Conservation (phyloP, 2,888 invertebrate species). For the Lissonota sp. region DNA sequence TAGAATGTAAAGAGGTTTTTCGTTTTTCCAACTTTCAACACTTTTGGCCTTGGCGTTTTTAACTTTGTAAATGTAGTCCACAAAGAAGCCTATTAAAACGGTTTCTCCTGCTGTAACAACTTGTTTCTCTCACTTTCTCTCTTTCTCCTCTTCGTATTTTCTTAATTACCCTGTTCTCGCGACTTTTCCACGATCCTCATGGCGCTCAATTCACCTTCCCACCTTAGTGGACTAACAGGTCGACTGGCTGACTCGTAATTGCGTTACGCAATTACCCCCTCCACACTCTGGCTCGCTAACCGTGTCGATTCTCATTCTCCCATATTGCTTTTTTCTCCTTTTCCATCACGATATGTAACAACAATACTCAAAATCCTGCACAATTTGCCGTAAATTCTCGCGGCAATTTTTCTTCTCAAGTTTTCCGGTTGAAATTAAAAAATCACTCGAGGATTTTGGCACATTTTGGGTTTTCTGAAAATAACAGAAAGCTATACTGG, state of each 20-base stretch:
- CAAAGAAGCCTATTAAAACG: no score
- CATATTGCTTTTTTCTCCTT: constrained; percentile 7
- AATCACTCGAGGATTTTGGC: not conserved
- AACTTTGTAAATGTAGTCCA: no score
- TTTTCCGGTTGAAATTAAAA: not conserved
- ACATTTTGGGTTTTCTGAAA: not conserved
- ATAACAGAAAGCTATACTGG: no score
- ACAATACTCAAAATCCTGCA: no score
- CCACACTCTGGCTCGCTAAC: constrained; percentile 7
- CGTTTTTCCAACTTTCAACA: no score
- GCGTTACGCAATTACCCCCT: constrained; percentile 58
- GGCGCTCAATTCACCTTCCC: constrained; percentile 14
- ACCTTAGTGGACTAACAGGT: constrained; percentile 30
- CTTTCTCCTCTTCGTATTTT: constrained; percentile 4
- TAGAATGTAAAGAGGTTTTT: no score
- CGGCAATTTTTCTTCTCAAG: not conserved
- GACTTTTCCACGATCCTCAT: constrained; percentile 45
- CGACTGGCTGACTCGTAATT: constrained; percentile 57
- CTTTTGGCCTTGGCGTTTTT: no score
- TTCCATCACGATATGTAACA: not conserved
- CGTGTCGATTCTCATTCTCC: constrained; percentile 9
- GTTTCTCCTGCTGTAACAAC: constrained; percentile 7
- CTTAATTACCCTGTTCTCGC: constrained; percentile 56
- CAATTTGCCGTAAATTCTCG: no score
- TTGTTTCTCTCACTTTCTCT: constrained; percentile 4